Base-by-base conservation (phyloP, 2,797 vertebrate genomes). In the Hydrocynus forskahlii region DNA sequence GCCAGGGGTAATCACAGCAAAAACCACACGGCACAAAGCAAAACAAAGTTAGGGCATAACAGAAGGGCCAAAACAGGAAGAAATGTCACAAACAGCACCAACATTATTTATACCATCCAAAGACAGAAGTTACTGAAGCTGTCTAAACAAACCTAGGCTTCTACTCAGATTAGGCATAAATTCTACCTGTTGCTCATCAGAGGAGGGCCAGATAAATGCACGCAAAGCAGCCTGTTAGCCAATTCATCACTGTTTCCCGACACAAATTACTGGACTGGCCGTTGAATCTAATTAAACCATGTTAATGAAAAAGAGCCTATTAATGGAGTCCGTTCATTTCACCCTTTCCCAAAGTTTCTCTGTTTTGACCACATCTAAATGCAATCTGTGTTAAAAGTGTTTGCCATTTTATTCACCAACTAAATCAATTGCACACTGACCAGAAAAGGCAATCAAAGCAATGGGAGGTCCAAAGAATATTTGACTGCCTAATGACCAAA, bases 281-380 rank as follows among this genome's bases (percentile, higher is more conserved):
- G 54, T 71, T 80, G 75, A 76, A 83, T 83, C 81, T 45, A 83
- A 85, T 85, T 85, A 85, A 80, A 83, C 45, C 45, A 21, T 55
- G 79, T 80, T 80, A 80, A 85, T 85, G 73, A 75, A 79, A 40
- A 64, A 64, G 19, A 43, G 40, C 63, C 67, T 55, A 67, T 80
- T 82, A 78, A 57, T 80, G 68, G 14, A 48, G 60, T 7, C n/a
- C n/a, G 19, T 70, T 73, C 25, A 19, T 79, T 75, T 50, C 71
- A 48, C 59, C 67, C 29, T 79, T 60, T 55, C 7, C 12, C 66
- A 59, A 76, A 57, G 59, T n/a, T 8, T 7, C 55, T 76, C 72
- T 19, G 55, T 78, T 82, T 83, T 68, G 48, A 35, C 55, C 50
- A 29, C 66, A 70, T 59, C 29, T 25, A 48, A 52, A 67, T 8